Percentiles rank a stretch among this genome's conserved stretches.
phyloP scores from a whole-genome alignment of 2,888 invertebrate genomes.

The Globia sparganii region DNA sequence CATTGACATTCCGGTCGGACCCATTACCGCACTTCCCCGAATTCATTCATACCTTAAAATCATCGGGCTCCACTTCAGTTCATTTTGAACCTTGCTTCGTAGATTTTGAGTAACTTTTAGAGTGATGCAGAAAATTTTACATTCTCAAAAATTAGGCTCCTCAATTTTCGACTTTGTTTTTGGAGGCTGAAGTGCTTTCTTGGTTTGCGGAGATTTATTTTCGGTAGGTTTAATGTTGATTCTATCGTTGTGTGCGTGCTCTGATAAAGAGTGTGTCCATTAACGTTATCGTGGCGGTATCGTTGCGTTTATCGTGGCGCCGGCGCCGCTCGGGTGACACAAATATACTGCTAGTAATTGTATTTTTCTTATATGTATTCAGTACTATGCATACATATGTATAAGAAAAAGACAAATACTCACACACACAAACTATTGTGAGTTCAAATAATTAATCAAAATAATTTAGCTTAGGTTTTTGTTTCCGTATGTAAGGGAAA shows the following conservation, averaged over 20 bases:
- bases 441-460: slow-evolving; percentile 24
- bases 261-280: slow-evolving; percentile 87
- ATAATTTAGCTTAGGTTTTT: neutral
- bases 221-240: slow-evolving; percentile 75
- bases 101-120: slow-evolving; percentile 55
- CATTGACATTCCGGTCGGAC: slow-evolving; percentile 84
- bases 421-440: no score
- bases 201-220: slow-evolving; percentile 70
- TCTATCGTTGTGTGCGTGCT: slow-evolving; percentile 70
- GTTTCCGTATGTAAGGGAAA: neutral
- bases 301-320: slow-evolving; percentile 87
- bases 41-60: slow-evolving; percentile 82
- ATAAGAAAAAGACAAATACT: no score
- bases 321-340: slow-evolving; percentile 83
- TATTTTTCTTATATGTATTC: slow-evolving; percentile 76
- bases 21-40: slow-evolving; percentile 87
- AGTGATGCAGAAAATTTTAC: slow-evolving; percentile 13
- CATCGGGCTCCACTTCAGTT: slow-evolving; percentile 28
- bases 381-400: no score
- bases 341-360: slow-evolving; percentile 81
- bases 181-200: slow-evolving; percentile 58
- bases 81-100: slow-evolving; percentile 75
- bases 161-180: slow-evolving; percentile 57
- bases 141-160: slow-evolving; percentile 12
- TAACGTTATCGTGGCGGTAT: slow-evolving; percentile 87